Evolutionary conservation across 2,888 invertebrate genomes (phyloP).

Genomic region (Synergus japonicus): DNA sequence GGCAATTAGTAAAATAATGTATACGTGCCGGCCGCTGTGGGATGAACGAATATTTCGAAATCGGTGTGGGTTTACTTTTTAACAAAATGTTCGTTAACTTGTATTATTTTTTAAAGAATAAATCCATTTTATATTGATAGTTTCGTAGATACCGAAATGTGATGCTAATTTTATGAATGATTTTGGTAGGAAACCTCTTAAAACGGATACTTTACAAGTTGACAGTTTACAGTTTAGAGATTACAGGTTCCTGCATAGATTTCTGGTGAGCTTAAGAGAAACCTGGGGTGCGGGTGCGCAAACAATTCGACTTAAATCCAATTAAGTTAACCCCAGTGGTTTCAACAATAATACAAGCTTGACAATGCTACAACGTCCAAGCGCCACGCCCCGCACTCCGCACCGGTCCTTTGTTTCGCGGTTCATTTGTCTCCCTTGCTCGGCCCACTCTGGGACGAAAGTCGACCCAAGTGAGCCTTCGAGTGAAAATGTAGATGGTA

Average conservation of each 20-base stretch:
- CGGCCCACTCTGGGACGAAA: conserved; percentile 50
- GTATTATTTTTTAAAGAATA: too few species aligned
- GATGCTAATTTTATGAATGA: too few species aligned
- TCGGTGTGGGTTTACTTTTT: too few species aligned
- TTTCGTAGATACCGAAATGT: too few species aligned
- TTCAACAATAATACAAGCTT: conserved; percentile 70
- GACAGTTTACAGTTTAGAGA: not conserved
- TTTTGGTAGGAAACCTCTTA: not conserved
- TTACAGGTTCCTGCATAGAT: not conserved
- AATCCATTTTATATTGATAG: too few species aligned
- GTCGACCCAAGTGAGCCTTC: conserved; percentile 17
- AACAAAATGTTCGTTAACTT: too few species aligned
- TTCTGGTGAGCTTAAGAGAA: conserved; percentile 14
- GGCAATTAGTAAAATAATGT: not conserved
- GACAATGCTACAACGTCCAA: conserved; percentile 65
- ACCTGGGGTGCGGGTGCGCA: conserved; percentile 57
- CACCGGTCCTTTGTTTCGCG: conserved; percentile 74
- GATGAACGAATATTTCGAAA: not conserved
- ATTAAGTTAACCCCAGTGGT: conserved; percentile 72
- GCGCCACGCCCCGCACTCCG: conserved; percentile 71
- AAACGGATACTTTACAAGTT: not conserved
- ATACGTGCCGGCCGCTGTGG: not conserved
- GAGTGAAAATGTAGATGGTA: not conserved
- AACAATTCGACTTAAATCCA: conserved; percentile 75
- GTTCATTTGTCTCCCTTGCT: conserved; percentile 73